Base-by-base conservation (phyloP, 2,888 invertebrate genomes). In the Paralinhomoeus sp. region DNA sequence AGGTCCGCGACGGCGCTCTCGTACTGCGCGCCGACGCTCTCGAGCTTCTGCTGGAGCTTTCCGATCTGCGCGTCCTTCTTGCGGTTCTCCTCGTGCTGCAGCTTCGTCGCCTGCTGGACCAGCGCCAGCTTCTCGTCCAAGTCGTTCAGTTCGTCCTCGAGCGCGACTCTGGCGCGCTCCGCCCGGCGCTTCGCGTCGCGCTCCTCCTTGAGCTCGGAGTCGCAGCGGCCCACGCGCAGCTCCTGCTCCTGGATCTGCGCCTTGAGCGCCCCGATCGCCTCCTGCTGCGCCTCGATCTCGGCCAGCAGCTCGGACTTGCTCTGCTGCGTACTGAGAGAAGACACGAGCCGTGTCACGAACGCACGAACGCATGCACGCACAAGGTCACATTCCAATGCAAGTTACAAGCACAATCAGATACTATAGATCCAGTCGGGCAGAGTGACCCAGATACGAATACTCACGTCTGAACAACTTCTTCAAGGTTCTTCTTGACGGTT, bases 11-110 rank as follows among this genome's bases (percentile, higher is more conserved):
- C 49, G 42, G 54, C 55, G 37, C 51, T 51, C 23, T 58, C 53
- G 56, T 57, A 57, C 42, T 57, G 50, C 15, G 50, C 51, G 17
- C 52, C 53, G 42, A 57, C 54, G 37, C 58, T 57, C 20, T 53
- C 54, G 27, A 58, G 46, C 41, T 57, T 54, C 38, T 51, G 50
- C 46, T 58, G 56, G 35, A 58, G 47, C 41, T 50, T 49, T 37
- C 47, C 45, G 21, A 56, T 49, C 21, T 49, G 48, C 23, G 46
- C 51, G 24, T 55, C 57, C 24, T 52, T 49, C 24, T 50, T 46
- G 24, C 57, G 50, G 22, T 50, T 47, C 45, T 54, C 50, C 13
- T 56, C 57, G 43, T 55, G 56, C 57, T 57, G 12, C 20, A 18
- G 3, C 5, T 12, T 37, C 5, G 5, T 21, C 3, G 15, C 37